Evolutionary conservation across 2,797 vertebrate species (phyloP).

Genomic region (Anniella stebbinsi): DNA sequence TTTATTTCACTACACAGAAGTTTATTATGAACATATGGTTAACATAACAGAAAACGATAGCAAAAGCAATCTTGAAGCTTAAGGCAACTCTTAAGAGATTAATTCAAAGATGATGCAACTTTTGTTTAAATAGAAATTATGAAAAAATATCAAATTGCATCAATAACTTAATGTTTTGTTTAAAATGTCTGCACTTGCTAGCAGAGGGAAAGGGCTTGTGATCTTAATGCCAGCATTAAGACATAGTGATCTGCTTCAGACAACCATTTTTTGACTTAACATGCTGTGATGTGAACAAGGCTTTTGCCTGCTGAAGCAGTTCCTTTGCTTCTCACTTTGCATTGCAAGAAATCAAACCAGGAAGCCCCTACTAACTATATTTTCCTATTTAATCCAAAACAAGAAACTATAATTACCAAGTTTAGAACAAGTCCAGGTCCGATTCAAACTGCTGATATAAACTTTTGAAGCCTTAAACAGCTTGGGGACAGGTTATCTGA

Average conservation of each 20-base stretch:
- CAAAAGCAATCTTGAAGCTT: conserved; percentile 84
- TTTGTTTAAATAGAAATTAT: conserved; percentile 87
- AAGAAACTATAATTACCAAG: not conserved
- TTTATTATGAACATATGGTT: conserved; percentile 92
- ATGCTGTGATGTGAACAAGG: not conserved
- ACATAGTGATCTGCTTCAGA: conserved; percentile 59
- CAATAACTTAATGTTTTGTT: conserved; percentile 89
- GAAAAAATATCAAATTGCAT: conserved; percentile 84
- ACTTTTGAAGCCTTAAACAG: too few relatives aligned
- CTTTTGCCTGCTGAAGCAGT: not conserved
- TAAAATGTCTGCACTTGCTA: conserved; percentile 80
- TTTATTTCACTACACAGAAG: conserved; percentile 81
- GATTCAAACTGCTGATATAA: too few relatives aligned
- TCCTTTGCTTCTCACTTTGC: not conserved
- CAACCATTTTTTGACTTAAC: not conserved
- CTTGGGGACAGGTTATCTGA: too few relatives aligned
- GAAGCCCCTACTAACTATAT: not conserved
- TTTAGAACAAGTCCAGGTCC: not conserved
- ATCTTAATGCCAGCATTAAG: conserved; percentile 98
- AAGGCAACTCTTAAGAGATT: conserved; percentile 84
- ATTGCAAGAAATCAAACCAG: not conserved
- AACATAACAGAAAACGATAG: conserved; percentile 82
- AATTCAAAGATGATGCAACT: conserved; percentile 83
- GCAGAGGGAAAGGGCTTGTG: conserved; percentile 76
- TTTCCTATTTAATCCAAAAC: not conserved